Conservation (phyloP, 2,797 vertebrate species). For the Crenuchus spilurus region DNA sequence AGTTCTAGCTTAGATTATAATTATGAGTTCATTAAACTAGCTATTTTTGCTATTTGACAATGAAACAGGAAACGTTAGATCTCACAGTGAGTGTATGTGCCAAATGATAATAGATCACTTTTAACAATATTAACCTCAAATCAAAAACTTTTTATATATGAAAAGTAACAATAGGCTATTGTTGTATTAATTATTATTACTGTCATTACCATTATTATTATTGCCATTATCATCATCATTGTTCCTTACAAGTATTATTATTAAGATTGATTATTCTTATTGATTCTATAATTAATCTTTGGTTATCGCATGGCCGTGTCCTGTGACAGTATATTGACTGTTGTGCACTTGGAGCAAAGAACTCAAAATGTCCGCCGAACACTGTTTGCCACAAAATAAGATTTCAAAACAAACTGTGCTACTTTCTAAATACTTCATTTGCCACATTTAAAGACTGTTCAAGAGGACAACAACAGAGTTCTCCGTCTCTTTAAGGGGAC, state of each 20-base stretch:
- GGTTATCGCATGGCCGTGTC: constrained; percentile 84
- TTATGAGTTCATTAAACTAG: constrained; percentile 53
- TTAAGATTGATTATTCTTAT: constrained; percentile 74
- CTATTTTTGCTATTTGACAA: constrained; percentile 60
- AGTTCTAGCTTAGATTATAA: constrained; percentile 54
- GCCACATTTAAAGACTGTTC: constrained; percentile 42
- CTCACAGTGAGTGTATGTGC: constrained; percentile 70
- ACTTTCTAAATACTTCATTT: constrained; percentile 38
- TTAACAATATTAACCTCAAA: constrained; percentile 75
- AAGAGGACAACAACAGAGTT: constrained; percentile 26
- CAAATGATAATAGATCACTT: constrained; percentile 78
- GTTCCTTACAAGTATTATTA: constrained; percentile 61
- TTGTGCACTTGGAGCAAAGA: constrained; percentile 79
- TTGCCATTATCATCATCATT: constrained; percentile 65
- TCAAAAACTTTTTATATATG: constrained; percentile 77
- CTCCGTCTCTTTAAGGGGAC: constrained; percentile 6
- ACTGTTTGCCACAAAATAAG: constrained; percentile 51
- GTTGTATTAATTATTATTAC: constrained; percentile 69
- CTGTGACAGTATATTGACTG: constrained; percentile 87
- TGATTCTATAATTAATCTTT: constrained; percentile 67
- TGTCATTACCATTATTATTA: constrained; percentile 66
- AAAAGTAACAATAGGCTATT: constrained; percentile 75
- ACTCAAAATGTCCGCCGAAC: constrained; percentile 63
- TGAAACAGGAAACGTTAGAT: constrained; percentile 55
- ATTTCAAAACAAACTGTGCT: constrained; percentile 52